Conservation (phyloP, 2,888 invertebrate genomes). For the Drosophila suboccidentalis region DNA sequence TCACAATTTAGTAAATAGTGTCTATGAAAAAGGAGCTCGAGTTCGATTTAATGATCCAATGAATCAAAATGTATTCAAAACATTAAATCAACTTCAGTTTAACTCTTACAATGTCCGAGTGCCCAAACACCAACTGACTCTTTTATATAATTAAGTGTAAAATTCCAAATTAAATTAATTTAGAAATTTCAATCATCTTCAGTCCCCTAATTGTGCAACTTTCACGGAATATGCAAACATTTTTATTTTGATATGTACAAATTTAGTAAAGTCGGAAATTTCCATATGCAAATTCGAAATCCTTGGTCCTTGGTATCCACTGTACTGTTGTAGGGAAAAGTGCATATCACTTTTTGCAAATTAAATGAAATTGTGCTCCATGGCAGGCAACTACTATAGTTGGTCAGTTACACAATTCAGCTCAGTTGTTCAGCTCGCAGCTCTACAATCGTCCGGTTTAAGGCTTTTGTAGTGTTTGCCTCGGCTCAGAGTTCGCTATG, state of each 20-base stretch:
- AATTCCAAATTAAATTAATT: not conserved
- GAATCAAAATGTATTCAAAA: not conserved
- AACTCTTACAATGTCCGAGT: not conserved
- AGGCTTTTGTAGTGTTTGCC: constrained; percentile 16
- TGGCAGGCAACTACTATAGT: not conserved
- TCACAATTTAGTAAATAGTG: no score
- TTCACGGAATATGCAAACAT: not conserved
- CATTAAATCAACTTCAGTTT: not conserved
- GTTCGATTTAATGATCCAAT: not conserved
- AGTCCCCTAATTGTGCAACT: not conserved
- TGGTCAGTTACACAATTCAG: not conserved
- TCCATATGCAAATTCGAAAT: constrained; percentile 39
- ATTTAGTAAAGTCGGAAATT: constrained; percentile 10
- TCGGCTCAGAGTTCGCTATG: constrained; percentile 9
- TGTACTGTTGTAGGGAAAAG: constrained; percentile 22
- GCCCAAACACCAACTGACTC: not conserved
- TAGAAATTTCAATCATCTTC: not conserved
- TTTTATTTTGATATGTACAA: not conserved
- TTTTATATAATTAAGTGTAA: not conserved
- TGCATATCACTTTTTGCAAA: constrained; percentile 53
- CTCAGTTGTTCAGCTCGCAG: not conserved
- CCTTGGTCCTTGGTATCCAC: constrained; percentile 18
- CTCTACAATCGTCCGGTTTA: constrained; percentile 17
- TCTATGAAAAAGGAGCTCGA: no score
- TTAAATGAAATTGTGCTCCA: constrained; percentile 54